Base-by-base conservation (phyloP, 2,888 invertebrate species). In the Gortyna flavago region DNA sequence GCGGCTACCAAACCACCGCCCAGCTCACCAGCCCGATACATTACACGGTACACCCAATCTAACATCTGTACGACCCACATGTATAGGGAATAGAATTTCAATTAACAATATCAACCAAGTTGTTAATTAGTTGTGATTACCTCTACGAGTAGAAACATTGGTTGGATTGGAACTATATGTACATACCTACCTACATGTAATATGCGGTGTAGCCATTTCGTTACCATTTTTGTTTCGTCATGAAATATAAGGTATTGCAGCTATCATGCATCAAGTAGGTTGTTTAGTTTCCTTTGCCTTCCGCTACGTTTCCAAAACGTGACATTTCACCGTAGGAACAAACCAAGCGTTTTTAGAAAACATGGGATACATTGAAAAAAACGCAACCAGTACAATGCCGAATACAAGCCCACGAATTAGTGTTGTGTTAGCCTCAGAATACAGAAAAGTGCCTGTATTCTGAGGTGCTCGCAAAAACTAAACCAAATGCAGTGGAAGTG, bases 311-410 rank as follows among this genome's bases (percentile, higher is more conserved):
- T 72, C 38, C 61, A 82, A 87, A 86, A 84, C 76, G 83, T 88
- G 79, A 80, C 76, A 79, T 79, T 83, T 80, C 78, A 64, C 48
- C 51, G 75, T 69, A 78, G 70, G 48, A 80, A 83, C 73, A 72
- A 80, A 80, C 79, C 73, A 79, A 79, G 66, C 57, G 57, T 81
- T 85, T 84, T 80, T 82, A 82, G 72, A 71, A 83, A 86, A 86
- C 75, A 72, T 51, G 70, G 59, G 65, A 75, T 77, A 67, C 38
- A 41, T 65, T 61, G 48, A 48, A 84, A 80, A 62, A 87, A 84
- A 81, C 32, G 74, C 78, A 72, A 75, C 64, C 77, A 75, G 59
- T 80, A 77, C 75, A 83, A 48, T 75, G 71, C 59, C 51, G 68
- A n/a, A n/a, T n/a, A n/a, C n/a, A n/a, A n/a, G n/a, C n/a, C n/a